Percentiles rank a stretch among this genome's conserved stretches.
Evolutionary conservation across 2,113 vertebrate species (phyloP).

Genomic region (Scomber scombrus): DNA sequence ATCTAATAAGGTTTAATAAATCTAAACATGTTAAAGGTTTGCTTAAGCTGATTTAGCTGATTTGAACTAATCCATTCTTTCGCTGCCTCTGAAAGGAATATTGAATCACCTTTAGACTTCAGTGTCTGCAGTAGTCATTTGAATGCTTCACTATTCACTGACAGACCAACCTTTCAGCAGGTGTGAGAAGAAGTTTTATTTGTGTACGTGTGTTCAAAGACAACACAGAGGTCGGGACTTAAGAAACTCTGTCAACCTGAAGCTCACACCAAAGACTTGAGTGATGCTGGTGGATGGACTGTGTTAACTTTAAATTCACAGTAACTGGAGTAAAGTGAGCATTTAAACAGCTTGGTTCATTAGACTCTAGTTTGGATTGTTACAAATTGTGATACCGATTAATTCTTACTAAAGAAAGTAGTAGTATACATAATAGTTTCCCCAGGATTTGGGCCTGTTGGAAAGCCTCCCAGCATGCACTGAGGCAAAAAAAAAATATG

Average conservation of each 20-base stretch:
- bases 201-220: conserved; percentile 22
- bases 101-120: background rate
- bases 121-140: background rate
- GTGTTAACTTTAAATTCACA: background rate
- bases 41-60: background rate
- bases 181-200: background rate
- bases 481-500: no score
- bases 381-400: no score
- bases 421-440: no score
- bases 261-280: background rate
- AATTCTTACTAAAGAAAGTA: no score
- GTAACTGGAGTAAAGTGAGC: background rate
- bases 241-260: background rate
- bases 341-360: background rate
- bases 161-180: background rate
- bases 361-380: no score
- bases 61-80: background rate
- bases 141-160: conserved; percentile 24
- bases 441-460: no score
- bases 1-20: background rate
- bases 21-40: background rate
- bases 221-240: conserved; percentile 7
- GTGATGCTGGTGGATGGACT: background rate
- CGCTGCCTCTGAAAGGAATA: background rate
- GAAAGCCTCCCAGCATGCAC: no score